phyloP scores from a whole-genome alignment of 2,888 invertebrate genomes.

The Apamea epomidion region DNA sequence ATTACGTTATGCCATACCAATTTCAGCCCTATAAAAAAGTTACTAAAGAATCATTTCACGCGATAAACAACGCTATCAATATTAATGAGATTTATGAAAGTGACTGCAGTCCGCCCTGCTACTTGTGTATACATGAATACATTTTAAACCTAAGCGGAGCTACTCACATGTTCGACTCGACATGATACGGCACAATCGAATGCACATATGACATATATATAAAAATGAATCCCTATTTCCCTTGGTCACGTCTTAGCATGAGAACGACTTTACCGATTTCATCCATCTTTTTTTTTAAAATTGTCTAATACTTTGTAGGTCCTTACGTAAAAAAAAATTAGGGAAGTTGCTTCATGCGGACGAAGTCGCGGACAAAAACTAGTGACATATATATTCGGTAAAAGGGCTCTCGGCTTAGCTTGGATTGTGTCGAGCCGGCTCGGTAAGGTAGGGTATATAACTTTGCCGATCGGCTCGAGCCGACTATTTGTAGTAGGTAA shows the following conservation, averaged over 20 bases:
- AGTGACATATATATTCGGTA: no score
- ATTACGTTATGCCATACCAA: background rate
- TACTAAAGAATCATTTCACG: background rate
- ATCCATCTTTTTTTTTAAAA: no score
- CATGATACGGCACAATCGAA: background rate
- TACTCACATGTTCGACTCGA: background rate
- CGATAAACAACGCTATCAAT: background rate
- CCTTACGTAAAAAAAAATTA: no score
- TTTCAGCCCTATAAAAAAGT: background rate
- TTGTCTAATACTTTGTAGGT: no score
- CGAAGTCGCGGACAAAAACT: no score
- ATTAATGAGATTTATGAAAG: background rate
- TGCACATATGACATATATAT: background rate
- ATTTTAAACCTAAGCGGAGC: background rate
- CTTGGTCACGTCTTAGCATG: no score
- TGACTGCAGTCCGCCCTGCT: background rate
- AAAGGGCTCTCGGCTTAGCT: background rate
- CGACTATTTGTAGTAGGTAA: background rate
- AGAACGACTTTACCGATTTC: no score
- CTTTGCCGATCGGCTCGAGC: background rate
- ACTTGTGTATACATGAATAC: background rate
- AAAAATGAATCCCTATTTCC: no score
- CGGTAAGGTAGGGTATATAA: background rate
- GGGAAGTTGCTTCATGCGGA: no score
- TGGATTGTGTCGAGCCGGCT: background rate